Evolutionary conservation across 1,140 invertebrate genomes (phyloP).

Genomic region (Atta cephalotes): DNA sequence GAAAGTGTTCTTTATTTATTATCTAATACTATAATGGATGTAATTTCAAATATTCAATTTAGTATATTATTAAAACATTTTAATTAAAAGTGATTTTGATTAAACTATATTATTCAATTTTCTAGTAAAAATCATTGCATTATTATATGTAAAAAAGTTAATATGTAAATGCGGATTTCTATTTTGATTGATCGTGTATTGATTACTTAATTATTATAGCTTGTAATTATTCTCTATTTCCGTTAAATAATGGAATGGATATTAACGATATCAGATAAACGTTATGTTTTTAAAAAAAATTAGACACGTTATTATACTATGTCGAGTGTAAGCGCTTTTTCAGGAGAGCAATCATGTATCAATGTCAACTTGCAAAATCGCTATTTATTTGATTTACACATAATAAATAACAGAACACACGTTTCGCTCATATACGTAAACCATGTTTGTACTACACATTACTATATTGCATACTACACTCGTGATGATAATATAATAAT

Average conservation of each 20-base stretch:
- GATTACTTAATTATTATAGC: background rate
- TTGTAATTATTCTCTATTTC: background rate
- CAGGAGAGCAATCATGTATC: background rate
- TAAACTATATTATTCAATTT: background rate
- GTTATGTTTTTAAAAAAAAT: constrained; percentile 1
- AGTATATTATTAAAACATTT: too few species aligned
- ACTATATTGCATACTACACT: background rate
- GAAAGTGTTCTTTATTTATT: too few species aligned
- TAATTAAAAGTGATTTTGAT: too few species aligned
- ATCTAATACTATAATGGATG: too few species aligned
- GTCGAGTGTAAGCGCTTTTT: background rate
- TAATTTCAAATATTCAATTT: too few species aligned
- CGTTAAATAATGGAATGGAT: background rate
- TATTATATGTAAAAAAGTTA: background rate
- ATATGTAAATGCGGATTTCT: background rate
- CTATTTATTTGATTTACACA: constrained; percentile 12
- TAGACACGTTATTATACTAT: background rate
- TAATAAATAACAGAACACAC: background rate
- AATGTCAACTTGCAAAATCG: constrained; percentile 4
- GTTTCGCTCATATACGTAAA: background rate
- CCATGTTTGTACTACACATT: background rate
- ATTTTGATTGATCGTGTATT: background rate
- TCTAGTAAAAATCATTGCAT: background rate
- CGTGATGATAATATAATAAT: constrained; percentile 15
- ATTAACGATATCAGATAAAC: background rate